Base-by-base conservation (phyloP, 2,797 vertebrate genomes). In the Dermochelys coriacea region DNA sequence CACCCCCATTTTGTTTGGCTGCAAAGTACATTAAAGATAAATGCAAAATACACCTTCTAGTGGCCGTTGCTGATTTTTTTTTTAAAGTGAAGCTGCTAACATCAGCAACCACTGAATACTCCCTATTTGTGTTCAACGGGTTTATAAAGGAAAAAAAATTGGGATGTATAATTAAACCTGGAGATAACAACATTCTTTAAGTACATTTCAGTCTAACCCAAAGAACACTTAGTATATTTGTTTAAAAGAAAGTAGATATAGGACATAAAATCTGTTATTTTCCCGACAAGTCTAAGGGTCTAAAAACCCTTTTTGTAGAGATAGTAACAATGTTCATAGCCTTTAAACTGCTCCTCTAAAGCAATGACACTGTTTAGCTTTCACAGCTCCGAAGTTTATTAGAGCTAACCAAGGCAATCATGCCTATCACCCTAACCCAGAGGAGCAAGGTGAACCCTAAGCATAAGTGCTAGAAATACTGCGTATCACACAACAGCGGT, bases 41-140 rank as follows among this genome's bases (percentile, higher is more conserved):
- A 97, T 94, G 88, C 88, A 95, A 97, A 97, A 98, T 41, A 75
- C 96, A 97, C 96, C 97, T 98, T 97, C 95, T 97, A 97, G 96
- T 75, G 93, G 97, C 86, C 83, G 64, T 85, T 91, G 77, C 6
- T 8, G 37, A 45, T 88, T 90, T 80, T 82, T 82, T 80, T 50
- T 41, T 80, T 50, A 10, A 85, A 47, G 41, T 86, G 86, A 84
- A 80, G 57, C 82, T 75, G 1, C 86, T 86, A 77, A 34, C 9
- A 77, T 41, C 1, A 0, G 45, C 57, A 94, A 85, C 55, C 21
- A 91, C 50, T 7, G 61, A 94, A 95, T 1, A 0, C 29, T 0
- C 0, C 34, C 49, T 90, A 81, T 95, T 93, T 95, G 82, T 87
- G 57, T 55, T 87, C 16, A 88, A 84, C 49, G 93, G 89, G 93